Percentiles rank a stretch among this genome's conserved stretches.
These are phyloP conservation scores for Clytia hemisphaerica DNA, from an alignment of 30 jellyfish, hydroid and myxozoan species.

Conservation along the genomic window DNA sequence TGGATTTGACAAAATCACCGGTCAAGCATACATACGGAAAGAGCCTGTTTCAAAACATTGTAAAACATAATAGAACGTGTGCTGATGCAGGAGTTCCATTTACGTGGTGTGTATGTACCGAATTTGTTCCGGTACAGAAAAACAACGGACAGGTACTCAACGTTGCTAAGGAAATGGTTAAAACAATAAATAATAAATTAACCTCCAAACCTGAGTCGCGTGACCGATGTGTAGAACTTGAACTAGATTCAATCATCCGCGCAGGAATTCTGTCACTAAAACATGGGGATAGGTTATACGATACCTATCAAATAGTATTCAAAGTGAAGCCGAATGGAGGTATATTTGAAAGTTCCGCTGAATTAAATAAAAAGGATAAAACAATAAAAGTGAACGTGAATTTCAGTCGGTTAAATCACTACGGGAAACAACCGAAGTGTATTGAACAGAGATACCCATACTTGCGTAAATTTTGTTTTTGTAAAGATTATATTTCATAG, in stretches of 20 bases:
- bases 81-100: constrained; percentile 26
- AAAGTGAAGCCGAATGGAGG: constrained; percentile 19
- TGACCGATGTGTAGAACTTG: not conserved
- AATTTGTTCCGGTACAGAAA: not conserved
- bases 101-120: constrained; percentile 35
- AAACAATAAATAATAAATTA: no score
- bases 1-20: not conserved
- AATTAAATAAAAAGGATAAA: not conserved
- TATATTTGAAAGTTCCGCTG: constrained; percentile 14
- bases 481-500: no score
- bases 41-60: constrained; percentile 17
- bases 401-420: constrained; percentile 24
- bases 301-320: not conserved
- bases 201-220: not conserved
- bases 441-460: constrained; percentile 16
- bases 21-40: not conserved
- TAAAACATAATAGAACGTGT: constrained; percentile 13
- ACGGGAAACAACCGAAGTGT: constrained; percentile 34
- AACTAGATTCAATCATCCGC: not conserved
- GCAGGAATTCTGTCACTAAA: constrained; percentile 9
- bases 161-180: not conserved
- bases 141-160: not conserved
- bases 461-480: constrained; percentile 24
- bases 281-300: not conserved
- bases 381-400: not conserved